Percentiles rank a stretch among this genome's conserved stretches.
Evolutionary conservation across 2,888 invertebrate genomes (phyloP).

Genomic region (Cephus pygmeus): DNA sequence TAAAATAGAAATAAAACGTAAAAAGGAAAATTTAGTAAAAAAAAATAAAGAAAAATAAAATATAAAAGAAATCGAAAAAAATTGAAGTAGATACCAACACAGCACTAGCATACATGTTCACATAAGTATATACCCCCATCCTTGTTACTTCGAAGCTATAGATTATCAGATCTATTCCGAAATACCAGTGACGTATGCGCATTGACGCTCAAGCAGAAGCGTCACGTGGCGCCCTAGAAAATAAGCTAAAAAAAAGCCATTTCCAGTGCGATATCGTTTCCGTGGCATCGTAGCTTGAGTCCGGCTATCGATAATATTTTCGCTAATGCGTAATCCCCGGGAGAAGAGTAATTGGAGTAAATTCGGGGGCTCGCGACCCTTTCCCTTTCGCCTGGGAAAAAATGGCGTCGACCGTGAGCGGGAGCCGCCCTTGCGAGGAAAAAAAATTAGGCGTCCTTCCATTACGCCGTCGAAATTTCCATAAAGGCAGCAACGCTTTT

Average conservation of each 20-base stretch:
- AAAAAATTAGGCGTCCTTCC: conserved; percentile 52
- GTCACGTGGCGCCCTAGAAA: neutral
- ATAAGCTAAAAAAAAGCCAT: neutral
- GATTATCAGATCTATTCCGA: neutral
- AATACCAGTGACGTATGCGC: neutral
- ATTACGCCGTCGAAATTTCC: conserved; percentile 48
- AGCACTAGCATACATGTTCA: neutral
- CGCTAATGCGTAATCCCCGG: conserved; percentile 53
- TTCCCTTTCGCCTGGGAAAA: conserved; percentile 54
- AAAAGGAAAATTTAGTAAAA: neutral
- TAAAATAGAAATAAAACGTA: neutral
- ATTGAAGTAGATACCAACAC: neutral
- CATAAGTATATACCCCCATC: neutral
- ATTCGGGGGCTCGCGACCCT: conserved; percentile 58
- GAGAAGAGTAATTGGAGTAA: conserved; percentile 61
- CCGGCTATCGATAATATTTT: conserved; percentile 59
- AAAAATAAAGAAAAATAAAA: neutral
- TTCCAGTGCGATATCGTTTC: neutral
- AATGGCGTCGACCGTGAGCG: conserved; percentile 50
- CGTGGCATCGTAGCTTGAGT: neutral
- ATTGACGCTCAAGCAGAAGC: neutral
- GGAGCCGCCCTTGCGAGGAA: conserved; percentile 60
- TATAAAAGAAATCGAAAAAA: neutral
- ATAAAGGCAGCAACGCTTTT: conserved; percentile 38
- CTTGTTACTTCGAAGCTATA: neutral